phyloP scores from a whole-genome alignment of 1,140 invertebrate genomes.

The Nylanderia fulva region DNA sequence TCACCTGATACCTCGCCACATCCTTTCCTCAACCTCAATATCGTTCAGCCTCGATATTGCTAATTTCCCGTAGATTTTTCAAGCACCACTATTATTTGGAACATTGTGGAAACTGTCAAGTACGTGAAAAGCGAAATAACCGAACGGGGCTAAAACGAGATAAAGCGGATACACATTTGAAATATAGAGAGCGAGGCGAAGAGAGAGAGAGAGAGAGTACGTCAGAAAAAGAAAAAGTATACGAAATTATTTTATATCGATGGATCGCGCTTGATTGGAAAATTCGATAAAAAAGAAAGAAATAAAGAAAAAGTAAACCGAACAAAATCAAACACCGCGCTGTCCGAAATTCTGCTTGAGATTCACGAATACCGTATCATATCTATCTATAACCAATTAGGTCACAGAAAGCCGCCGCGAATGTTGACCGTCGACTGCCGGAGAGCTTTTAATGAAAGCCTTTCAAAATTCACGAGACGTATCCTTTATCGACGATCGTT shows the following conservation, averaged over 20 bases:
- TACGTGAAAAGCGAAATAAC: neutral
- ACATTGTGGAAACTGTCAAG: constrained; percentile 1
- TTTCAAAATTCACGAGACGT: constrained; percentile 81
- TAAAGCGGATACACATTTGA: neutral
- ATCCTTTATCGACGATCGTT: constrained; percentile 76
- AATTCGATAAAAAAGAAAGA: constrained; percentile 36
- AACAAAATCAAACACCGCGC: constrained; percentile 40
- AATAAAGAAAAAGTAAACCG: no score
- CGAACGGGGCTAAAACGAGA: neutral
- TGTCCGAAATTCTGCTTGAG: constrained; percentile 54
- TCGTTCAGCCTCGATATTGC: constrained; percentile 1
- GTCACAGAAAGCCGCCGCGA: constrained; percentile 64
- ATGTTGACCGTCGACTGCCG: constrained; percentile 36
- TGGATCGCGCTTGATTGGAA: constrained; percentile 49
- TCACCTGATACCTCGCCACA: constrained; percentile 13
- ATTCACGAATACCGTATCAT: constrained; percentile 69
- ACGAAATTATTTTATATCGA: constrained; percentile 57
- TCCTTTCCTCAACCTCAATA: constrained; percentile 19
- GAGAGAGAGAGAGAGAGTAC: neutral
- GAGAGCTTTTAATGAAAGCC: constrained; percentile 80
- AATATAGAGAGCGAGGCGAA: neutral
- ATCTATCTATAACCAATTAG: constrained; percentile 74
- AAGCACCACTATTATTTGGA: neutral
- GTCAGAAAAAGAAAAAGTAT: constrained; percentile 30
- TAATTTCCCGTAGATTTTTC: constrained; percentile 25